Conservation (phyloP, 1,140 invertebrate species). For the Drosophila sechellia region DNA sequence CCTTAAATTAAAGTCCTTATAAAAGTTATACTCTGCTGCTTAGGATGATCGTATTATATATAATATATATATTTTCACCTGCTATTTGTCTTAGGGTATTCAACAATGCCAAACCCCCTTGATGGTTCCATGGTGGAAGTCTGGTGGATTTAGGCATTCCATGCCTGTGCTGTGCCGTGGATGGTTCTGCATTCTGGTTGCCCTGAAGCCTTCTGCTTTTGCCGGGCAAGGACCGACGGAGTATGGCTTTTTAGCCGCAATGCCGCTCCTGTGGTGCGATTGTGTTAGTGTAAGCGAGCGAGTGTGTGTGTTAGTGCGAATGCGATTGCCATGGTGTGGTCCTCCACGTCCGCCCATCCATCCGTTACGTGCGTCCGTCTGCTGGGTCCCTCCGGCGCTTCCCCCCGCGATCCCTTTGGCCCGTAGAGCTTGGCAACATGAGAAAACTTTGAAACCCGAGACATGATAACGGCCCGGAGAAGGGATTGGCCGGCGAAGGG, state of each 20-base stretch:
- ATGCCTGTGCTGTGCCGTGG: constrained; percentile 45
- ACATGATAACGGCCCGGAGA: constrained; percentile 67
- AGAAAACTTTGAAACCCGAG: constrained; percentile 83
- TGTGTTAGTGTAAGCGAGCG: constrained; percentile 7
- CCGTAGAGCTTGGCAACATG: constrained; percentile 65
- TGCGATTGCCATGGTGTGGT: constrained; percentile 36
- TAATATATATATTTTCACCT: too few relatives aligned
- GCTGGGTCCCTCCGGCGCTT: constrained; percentile 10
- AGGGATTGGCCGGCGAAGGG: constrained; percentile 51
- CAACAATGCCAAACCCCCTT: background rate
- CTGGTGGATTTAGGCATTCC: constrained; percentile 67
- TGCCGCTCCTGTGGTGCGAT: constrained; percentile 49
- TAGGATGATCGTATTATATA: too few relatives aligned
- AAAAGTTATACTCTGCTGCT: too few relatives aligned
- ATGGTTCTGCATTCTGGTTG: constrained; percentile 47
- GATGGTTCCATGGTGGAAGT: constrained; percentile 19
- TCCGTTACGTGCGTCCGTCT: constrained; percentile 65
- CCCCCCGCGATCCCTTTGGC: constrained; percentile 16
- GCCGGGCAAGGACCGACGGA: constrained; percentile 30
- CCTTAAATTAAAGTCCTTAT: too few relatives aligned
- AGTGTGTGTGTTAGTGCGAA: constrained; percentile 26
- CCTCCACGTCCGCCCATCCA: constrained; percentile 73
- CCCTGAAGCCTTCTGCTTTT: constrained; percentile 68
- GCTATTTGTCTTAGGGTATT: background rate
- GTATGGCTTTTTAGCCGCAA: constrained; percentile 78